Conservation (phyloP, 2,113 vertebrate genomes). For the Dissostichus mawsoni region DNA sequence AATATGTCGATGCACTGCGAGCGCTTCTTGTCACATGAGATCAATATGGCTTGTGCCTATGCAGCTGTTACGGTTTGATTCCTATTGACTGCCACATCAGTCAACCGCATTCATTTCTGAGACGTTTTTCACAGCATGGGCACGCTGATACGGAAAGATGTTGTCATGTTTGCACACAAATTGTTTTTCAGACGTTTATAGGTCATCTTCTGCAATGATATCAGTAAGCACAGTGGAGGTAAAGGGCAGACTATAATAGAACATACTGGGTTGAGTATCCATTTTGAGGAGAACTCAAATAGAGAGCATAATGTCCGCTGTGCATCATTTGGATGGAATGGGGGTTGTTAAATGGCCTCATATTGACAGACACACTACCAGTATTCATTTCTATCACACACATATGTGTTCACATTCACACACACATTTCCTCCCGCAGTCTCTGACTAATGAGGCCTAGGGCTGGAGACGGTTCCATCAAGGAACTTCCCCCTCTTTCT, state of each 20-base stretch:
- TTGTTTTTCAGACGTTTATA: constrained; percentile 51
- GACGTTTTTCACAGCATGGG: constrained; percentile 36
- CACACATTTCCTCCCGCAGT: constrained; percentile 61
- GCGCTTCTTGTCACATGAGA: constrained; percentile 52
- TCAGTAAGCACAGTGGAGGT: constrained; percentile 65
- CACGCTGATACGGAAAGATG: constrained; percentile 22
- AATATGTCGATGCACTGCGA: constrained; percentile 54
- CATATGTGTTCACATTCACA: constrained; percentile 38
- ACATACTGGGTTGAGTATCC: constrained; percentile 69
- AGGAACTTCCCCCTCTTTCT: constrained; percentile 64
- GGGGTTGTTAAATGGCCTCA: constrained; percentile 74
- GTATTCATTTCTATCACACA: constrained; percentile 69
- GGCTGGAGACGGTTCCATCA: constrained; percentile 83
- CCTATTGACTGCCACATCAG: constrained; percentile 60
- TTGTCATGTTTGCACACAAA: constrained; percentile 54
- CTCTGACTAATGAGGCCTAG: constrained; percentile 82
- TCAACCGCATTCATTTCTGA: constrained; percentile 43
- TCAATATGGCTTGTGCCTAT: constrained; percentile 68
- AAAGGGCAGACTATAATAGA: constrained; percentile 72
- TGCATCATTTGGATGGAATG: constrained; percentile 73
- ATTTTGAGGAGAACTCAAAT: constrained; percentile 68
- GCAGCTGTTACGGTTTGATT: constrained; percentile 71
- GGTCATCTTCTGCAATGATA: constrained; percentile 59
- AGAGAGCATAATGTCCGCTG: constrained; percentile 71
- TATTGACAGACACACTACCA: constrained; percentile 74